These are phyloP conservation scores for Cochlearius cochlearius DNA, from an alignment of 2,113 vertebrate genomes.

Conservation along the genomic window DNA sequence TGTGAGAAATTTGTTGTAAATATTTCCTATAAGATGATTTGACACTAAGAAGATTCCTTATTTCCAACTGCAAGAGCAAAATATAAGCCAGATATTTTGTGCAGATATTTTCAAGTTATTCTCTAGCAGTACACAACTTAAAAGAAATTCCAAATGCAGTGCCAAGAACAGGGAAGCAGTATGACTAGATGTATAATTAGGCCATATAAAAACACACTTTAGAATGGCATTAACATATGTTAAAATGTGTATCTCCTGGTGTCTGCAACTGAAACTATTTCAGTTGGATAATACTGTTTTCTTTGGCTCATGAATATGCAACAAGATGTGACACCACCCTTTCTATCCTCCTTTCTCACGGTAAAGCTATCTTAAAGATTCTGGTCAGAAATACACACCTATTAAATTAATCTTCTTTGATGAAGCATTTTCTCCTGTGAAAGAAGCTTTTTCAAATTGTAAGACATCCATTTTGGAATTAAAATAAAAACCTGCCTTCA, in stretches of 20 bases:
- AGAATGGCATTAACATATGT: not conserved
- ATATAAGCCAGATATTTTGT: not conserved
- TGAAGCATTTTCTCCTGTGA: not conserved
- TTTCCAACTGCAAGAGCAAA: not conserved
- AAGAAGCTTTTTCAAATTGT: not conserved
- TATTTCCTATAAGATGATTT: not conserved
- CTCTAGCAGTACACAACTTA: not conserved
- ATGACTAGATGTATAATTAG: not conserved
- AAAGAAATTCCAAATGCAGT: not conserved
- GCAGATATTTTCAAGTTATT: not conserved
- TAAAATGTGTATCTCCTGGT: not conserved
- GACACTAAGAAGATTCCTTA: not conserved
- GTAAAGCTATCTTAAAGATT: not conserved
- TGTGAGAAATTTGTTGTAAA: not conserved
- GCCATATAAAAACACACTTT: not conserved
- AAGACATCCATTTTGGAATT: not conserved
- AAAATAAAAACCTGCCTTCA: not conserved
- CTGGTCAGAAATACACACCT: not conserved
- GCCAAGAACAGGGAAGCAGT: not conserved
- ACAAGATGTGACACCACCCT: not conserved
- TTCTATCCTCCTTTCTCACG: not conserved
- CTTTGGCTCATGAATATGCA: not conserved
- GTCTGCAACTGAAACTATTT: not conserved
- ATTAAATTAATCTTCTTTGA: not conserved
- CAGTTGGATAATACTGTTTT: not conserved